Percentiles rank a stretch among this genome's conserved stretches.
These are phyloP conservation scores for Pachypeltis micranthus DNA, from an alignment of 1,140 invertebrate genomes.

Conservation along the genomic window DNA sequence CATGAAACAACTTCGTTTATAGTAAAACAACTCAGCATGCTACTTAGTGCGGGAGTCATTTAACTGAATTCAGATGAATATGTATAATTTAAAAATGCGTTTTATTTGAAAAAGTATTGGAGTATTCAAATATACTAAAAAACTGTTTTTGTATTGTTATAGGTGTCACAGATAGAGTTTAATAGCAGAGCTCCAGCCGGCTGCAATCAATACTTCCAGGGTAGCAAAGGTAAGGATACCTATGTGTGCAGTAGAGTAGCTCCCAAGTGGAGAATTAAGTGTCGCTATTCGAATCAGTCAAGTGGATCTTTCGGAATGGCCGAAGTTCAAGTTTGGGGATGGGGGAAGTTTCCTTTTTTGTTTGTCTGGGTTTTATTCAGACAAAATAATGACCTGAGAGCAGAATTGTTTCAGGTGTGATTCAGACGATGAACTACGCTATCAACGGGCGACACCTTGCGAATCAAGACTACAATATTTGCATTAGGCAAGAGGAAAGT, in stretches of 20 bases:
- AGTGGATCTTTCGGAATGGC: too few species aligned
- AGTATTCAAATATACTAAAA: not conserved
- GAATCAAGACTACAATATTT: constrained; percentile 63
- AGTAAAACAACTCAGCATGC: too few species aligned
- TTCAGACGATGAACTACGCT: constrained; percentile 65
- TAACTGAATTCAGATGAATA: too few species aligned
- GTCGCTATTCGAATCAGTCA: too few species aligned
- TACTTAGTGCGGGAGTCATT: too few species aligned
- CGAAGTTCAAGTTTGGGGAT: not conserved
- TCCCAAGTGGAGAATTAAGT: too few species aligned
- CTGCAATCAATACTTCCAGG: constrained; percentile 58
- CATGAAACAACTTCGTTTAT: too few species aligned
- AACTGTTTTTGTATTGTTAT: constrained; percentile 23
- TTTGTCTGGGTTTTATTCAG: not conserved
- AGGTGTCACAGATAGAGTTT: constrained; percentile 50
- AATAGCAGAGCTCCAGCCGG: constrained; percentile 56
- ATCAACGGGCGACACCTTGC: constrained; percentile 68
- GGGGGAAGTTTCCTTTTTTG: too few species aligned
- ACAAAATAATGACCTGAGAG: not conserved
- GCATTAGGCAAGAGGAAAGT: constrained; percentile 52
- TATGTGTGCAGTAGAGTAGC: too few species aligned
- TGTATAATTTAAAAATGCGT: too few species aligned
- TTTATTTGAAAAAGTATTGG: too few species aligned
- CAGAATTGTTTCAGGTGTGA: constrained; percentile 37
- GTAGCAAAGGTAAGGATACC: constrained; percentile 36